Evolutionary conservation across 2,113 vertebrate genomes (phyloP), one percentile per base, ranked within the genome.

Genomic region (Salvelinus alpinus): DNA sequence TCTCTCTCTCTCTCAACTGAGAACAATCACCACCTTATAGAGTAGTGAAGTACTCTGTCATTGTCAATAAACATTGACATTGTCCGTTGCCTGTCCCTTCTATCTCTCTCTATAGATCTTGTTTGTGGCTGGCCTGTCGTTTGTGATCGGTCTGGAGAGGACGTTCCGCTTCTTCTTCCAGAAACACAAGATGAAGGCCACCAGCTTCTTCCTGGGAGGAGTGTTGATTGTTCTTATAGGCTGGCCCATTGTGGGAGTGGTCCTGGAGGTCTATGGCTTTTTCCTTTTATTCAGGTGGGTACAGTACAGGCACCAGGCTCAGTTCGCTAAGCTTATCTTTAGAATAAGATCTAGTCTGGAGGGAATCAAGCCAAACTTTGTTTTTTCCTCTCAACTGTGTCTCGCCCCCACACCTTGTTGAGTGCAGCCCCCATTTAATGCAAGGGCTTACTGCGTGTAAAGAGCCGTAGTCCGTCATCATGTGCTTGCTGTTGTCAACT

Each of bases 81-180:
- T 44, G 38, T 44, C 38, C 2, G 9, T 44, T 11, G 9, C 38
- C 13, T n/a, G 59, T 70, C 31, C 66, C 27, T 13, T 57, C 34
- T 65, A 20, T 71, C 22, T 51, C n/a, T n/a, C 34, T 70, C 16
- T 79, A 13, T 67, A 99, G 98, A 97, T 99, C 85, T 93, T 99
- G 86, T 99, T 99, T 85, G 96, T 99, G 76, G 96, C 95, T 74
- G 98, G 98, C 20, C 92, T 99, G 69, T 92, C 97, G 64, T 99
- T 99, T 77, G 97, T 99, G 77, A 99, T 99, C 0, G 98, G 98
- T 3, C 92, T 99, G 86, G 98, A 99, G 92, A 94, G 98, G 84
- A 99, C 97, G 0, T 98, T 99, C 88, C 94, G 97, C 82, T 99
- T 99, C 94, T 99, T 99, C 92, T 99, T 99, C 89, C 98, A 99